phyloP scores from a whole-genome alignment of 2,888 invertebrate species.

The Platycheirus rosarum region DNA sequence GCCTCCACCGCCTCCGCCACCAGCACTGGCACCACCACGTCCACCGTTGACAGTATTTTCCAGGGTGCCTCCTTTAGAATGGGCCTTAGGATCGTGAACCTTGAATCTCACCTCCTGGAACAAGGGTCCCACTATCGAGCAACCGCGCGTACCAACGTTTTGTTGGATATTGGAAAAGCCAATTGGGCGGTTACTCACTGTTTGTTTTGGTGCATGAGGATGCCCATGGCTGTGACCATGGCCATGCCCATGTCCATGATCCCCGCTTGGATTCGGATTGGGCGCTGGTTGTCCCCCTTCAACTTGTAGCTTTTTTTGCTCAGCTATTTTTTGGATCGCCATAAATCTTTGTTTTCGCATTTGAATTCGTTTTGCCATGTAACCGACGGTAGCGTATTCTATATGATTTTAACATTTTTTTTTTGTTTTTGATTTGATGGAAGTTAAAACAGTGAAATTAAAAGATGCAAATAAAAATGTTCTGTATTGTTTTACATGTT shows the following conservation, averaged over 20 bases:
- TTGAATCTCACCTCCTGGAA: conserved; percentile 97
- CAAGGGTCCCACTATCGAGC: conserved; percentile 86
- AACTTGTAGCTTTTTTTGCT: conserved; percentile 93
- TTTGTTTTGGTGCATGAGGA: conserved; percentile 83
- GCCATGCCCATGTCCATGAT: conserved; percentile 83
- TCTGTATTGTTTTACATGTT: conserved; percentile 59
- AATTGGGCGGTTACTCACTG: conserved; percentile 83
- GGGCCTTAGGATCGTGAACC: conserved; percentile 96
- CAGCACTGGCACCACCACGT: conserved; percentile 86
- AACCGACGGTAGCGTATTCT: conserved; percentile 99
- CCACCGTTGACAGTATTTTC: conserved; percentile 95
- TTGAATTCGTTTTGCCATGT: conserved; percentile 98
- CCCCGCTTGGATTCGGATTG: conserved; percentile 89
- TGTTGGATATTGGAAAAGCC: conserved; percentile 83
- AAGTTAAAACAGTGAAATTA: conserved; percentile 71
- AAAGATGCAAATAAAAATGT: conserved; percentile 72
- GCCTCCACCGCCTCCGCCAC: conserved; percentile 83
- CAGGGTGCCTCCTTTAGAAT: conserved; percentile 95
- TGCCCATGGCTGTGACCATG: conserved; percentile 83
- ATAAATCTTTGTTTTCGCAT: conserved; percentile 97
- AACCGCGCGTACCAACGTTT: conserved; percentile 84
- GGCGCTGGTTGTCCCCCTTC: conserved; percentile 90
- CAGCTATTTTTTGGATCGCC: conserved; percentile 95
- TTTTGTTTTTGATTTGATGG: conserved; percentile 72
- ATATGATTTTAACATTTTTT: conserved; percentile 78